Evolutionary conservation across 2,113 vertebrate genomes (phyloP).

Genomic region (Platichthys stellatus): DNA sequence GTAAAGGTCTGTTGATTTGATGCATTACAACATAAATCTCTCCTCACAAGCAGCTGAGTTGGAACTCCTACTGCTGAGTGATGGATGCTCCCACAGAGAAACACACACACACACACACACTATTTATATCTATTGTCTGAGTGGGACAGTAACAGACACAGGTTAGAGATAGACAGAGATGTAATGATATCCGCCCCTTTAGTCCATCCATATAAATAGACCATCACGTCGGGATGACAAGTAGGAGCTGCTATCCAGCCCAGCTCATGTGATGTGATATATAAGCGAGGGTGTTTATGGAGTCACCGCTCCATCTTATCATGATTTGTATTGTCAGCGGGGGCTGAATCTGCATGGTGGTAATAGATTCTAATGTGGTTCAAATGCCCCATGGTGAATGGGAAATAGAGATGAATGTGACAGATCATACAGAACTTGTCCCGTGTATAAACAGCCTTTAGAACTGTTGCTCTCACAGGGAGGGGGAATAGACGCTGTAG

Average conservation of each 20-base stretch:
- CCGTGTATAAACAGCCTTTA: constrained; percentile 64
- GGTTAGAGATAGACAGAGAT: constrained; percentile 72
- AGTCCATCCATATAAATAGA: constrained; percentile 62
- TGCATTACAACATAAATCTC: constrained; percentile 76
- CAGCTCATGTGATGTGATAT: constrained; percentile 71
- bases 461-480: constrained; percentile 49
- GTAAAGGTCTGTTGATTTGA: constrained; percentile 81
- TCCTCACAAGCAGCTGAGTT: constrained; percentile 62
- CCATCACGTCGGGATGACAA: constrained; percentile 56
- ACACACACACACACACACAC: constrained; percentile 34
- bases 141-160: constrained; percentile 54
- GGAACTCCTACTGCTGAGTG: constrained; percentile 66
- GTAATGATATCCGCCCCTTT: constrained; percentile 69
- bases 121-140: constrained; percentile 70
- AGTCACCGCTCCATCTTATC: constrained; percentile 77
- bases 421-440: constrained; percentile 59
- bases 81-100: constrained; percentile 72
- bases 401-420: constrained; percentile 80
- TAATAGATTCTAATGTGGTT: constrained; percentile 80
- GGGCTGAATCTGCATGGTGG: constrained; percentile 74
- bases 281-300: constrained; percentile 77
- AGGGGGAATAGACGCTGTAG: constrained; percentile 24
- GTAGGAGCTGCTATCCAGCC: constrained; percentile 63
- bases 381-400: constrained; percentile 76
- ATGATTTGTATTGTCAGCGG: constrained; percentile 79